Evolutionary conservation across 2,797 vertebrate species (phyloP).

Genomic region (Enoplosus armatus): DNA sequence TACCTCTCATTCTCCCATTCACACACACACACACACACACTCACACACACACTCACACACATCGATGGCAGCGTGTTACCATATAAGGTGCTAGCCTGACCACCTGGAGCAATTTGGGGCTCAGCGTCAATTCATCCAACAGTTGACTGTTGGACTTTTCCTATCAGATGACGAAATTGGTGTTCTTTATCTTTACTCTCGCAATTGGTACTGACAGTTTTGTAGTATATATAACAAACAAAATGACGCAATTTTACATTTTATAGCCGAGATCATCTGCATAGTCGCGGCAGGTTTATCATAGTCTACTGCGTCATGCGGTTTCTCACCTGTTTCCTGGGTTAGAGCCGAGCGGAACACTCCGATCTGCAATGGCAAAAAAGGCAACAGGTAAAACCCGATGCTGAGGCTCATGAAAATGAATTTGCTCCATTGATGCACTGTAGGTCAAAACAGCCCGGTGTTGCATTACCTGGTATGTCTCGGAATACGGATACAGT

Average conservation of each 20-base stretch:
- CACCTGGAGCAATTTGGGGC: neutral
- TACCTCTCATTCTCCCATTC: too few relatives aligned
- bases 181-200: neutral
- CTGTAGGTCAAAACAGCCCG: too few relatives aligned
- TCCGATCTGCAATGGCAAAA: slow-evolving; percentile 49
- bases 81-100: neutral
- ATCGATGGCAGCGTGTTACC: neutral
- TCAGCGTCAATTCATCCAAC: too few relatives aligned
- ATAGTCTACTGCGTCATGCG: neutral
- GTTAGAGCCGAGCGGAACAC: neutral
- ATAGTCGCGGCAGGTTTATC: neutral
- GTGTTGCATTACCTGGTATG: too few relatives aligned
- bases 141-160: too few relatives aligned
- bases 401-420: too few relatives aligned
- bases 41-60: too few relatives aligned
- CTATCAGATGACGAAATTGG: too few relatives aligned
- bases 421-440: too few relatives aligned
- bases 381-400: too few relatives aligned
- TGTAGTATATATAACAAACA: neutral
- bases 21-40: too few relatives aligned
- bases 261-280: neutral
- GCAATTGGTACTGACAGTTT: neutral
- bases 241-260: neutral
- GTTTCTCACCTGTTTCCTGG: slow-evolving; percentile 52
- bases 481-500: too few relatives aligned